Evolutionary conservation across 2,888 invertebrate species (phyloP).

Genomic region (Metellina segmentata): DNA sequence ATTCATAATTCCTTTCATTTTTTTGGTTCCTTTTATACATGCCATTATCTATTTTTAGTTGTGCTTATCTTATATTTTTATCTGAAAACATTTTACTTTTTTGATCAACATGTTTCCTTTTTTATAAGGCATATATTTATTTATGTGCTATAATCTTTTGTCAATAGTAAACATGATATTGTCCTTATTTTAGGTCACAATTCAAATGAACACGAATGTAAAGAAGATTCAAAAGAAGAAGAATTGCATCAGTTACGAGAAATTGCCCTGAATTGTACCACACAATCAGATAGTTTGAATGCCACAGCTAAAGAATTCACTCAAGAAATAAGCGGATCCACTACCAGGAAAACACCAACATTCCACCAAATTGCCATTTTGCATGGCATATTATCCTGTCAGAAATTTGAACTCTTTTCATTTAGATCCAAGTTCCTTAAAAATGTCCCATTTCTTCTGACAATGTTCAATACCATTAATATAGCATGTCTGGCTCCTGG

Average conservation of each 20-base stretch:
- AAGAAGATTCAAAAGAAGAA: neutral
- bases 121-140: too few relatives aligned
- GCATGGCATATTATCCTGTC: constrained; percentile 66
- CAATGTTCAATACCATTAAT: constrained; percentile 40
- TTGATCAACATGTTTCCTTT: too few relatives aligned
- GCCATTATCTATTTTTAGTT: too few relatives aligned
- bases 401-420: constrained; percentile 17
- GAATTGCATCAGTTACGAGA: neutral
- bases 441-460: constrained; percentile 30
- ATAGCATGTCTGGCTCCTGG: constrained; percentile 39
- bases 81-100: too few relatives aligned
- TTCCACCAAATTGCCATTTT: constrained; percentile 64
- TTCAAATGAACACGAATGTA: neutral
- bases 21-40: too few relatives aligned
- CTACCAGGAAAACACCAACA: neutral
- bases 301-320: neutral
- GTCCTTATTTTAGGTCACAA: neutral
- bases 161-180: neutral
- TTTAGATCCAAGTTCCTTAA: constrained; percentile 3
- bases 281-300: neutral
- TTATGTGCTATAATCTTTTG: too few relatives aligned
- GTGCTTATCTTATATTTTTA: too few relatives aligned
- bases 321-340: neutral
- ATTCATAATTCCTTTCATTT: too few relatives aligned
- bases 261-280: neutral